These are phyloP conservation scores for Brenthis ino DNA, from an alignment of 2,888 invertebrate species.

Conservation along the genomic window DNA sequence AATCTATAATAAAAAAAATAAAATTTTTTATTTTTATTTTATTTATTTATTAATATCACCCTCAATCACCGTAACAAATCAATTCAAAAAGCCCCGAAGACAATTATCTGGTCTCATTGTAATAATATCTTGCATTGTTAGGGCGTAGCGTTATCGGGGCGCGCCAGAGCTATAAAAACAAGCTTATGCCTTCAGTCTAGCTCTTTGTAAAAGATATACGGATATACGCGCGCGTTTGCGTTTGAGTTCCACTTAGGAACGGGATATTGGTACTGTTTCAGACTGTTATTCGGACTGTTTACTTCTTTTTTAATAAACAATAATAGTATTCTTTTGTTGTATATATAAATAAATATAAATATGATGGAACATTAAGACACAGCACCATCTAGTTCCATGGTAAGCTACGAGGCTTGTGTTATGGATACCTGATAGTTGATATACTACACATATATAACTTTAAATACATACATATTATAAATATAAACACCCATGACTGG, in stretches of 20 bases:
- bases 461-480: no score
- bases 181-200: constrained; percentile 79
- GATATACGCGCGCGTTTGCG: constrained; percentile 28
- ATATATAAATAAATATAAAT: no score
- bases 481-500: no score
- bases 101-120: constrained; percentile 74
- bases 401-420: no score
- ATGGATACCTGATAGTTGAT: no score
- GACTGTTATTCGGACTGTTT: neutral
- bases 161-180: constrained; percentile 79
- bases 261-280: constrained; percentile 19
- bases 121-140: constrained; percentile 76
- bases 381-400: no score
- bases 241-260: constrained; percentile 33
- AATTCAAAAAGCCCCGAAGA: constrained; percentile 54
- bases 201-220: constrained; percentile 51
- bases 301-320: neutral
- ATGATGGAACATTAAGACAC: no score
- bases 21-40: no score
- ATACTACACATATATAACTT: no score
- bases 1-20: no score
- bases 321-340: no score
- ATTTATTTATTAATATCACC: no score
- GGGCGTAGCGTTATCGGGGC: constrained; percentile 67
- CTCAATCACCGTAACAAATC: constrained; percentile 52